phyloP scores from a whole-genome alignment of 2,113 vertebrate species.

The Hemibagrus wyckioides region DNA sequence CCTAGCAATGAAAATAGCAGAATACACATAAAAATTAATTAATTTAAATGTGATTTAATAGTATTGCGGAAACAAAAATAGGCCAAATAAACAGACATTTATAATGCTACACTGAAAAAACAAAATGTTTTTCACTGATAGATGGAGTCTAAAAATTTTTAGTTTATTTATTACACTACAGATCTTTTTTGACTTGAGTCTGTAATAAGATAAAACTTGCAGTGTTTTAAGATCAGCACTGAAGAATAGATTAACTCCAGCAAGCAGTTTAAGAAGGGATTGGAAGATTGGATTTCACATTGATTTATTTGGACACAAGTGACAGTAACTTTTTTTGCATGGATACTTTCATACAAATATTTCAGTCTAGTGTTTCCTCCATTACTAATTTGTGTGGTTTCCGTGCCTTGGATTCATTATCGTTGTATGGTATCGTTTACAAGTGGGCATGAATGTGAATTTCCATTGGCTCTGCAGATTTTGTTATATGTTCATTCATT shows the following conservation, averaged over 20 bases:
- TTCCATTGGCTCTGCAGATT: background rate
- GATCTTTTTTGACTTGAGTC: too few species aligned
- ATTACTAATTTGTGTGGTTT: conserved; percentile 2
- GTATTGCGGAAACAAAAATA: background rate
- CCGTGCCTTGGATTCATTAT: background rate
- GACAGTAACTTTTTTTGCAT: background rate
- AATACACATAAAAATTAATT: background rate
- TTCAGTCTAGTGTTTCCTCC: background rate
- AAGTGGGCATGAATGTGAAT: background rate
- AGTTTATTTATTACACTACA: too few species aligned
- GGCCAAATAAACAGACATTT: background rate
- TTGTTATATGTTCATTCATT: background rate
- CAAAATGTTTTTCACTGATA: background rate
- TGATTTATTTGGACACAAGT: conserved; percentile 1
- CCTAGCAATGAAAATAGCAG: background rate
- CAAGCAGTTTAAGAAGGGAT: background rate
- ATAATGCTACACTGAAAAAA: background rate
- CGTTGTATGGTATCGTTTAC: background rate
- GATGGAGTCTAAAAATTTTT: background rate
- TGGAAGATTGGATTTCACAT: background rate
- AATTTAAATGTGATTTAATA: background rate
- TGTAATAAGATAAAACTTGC: background rate
- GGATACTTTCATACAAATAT: background rate
- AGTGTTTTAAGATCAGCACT: background rate
- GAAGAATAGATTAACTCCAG: background rate